A percentile compares a stretch with the other conserved stretches of the same genome.
Evolutionary conservation across 1,140 invertebrate species (phyloP).

Genomic region (Lepidurus apus): DNA sequence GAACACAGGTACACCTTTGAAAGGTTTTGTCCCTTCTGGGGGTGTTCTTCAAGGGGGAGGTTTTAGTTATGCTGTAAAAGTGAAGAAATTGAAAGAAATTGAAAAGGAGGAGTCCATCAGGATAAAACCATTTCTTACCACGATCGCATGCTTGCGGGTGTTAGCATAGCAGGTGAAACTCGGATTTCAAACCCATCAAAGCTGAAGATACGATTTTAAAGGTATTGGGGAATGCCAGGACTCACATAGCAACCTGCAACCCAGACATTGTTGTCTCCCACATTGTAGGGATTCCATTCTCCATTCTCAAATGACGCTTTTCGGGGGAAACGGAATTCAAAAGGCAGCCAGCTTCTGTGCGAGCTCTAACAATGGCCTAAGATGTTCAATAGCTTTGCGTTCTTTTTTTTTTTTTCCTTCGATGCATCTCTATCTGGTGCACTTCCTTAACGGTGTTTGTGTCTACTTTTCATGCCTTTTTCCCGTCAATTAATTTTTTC

Average conservation of each 20-base stretch:
- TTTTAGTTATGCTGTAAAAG: neutral
- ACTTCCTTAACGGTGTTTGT: no score
- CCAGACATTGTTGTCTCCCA: neutral
- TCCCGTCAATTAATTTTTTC: no score
- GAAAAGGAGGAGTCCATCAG: neutral
- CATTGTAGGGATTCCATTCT: neutral
- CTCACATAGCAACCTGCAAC: slow-evolving; percentile 1
- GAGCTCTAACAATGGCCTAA: no score
- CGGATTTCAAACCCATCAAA: neutral
- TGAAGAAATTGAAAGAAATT: neutral
- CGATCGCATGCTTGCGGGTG: no score
- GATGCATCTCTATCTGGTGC: no score
- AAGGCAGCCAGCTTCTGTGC: neutral
- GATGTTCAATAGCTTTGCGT: no score
- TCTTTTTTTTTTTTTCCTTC: no score
- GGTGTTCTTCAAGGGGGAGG: neutral
- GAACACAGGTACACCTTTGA: neutral
- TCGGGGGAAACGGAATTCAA: neutral
- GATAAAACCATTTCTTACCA: neutral
- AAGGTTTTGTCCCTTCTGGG: neutral
- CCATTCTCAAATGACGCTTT: slow-evolving; percentile 15
- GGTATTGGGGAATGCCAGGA: neutral
- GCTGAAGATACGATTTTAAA: neutral
- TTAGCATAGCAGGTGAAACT: neutral
- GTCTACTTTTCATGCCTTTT: no score